phyloP scores from a whole-genome alignment of 2,797 vertebrate genomes.

The Bovichtus diacanthus region DNA sequence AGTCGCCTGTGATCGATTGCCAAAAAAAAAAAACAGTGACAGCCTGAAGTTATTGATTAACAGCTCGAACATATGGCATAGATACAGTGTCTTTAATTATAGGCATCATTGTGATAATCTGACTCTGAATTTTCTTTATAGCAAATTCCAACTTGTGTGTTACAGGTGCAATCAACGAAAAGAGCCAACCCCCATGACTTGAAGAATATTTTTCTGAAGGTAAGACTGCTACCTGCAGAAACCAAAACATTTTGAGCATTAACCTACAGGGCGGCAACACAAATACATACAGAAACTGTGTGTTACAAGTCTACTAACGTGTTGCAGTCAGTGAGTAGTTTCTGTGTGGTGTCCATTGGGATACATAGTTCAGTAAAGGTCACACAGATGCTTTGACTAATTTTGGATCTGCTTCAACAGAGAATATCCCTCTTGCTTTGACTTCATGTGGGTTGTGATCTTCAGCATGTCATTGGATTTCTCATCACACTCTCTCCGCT shows the following conservation, averaged over 20 bases:
- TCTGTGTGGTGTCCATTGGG: constrained; percentile 41
- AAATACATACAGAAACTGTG: not conserved
- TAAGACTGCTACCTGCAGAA: constrained; percentile 78
- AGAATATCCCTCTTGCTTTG: constrained; percentile 51
- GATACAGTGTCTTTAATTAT: not conserved
- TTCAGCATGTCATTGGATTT: constrained; percentile 25
- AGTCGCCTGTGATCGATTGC: constrained; percentile 40
- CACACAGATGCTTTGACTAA: constrained; percentile 77
- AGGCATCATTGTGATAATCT: not conserved
- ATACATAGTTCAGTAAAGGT: constrained; percentile 77
- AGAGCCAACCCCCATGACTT: constrained; percentile 93
- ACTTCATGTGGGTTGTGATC: constrained; percentile 44
- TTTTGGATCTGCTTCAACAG: constrained; percentile 73
- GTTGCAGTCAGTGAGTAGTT: constrained; percentile 7
- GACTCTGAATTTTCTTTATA: constrained; percentile 5
- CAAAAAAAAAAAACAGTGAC: constrained; percentile 37
- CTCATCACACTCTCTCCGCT: not conserved
- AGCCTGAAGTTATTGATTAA: constrained; percentile 34
- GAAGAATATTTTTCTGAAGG: constrained; percentile 93
- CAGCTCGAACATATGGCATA: not conserved
- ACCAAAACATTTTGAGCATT: not conserved
- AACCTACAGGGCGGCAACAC: not conserved
- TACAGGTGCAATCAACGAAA: constrained; percentile 91
- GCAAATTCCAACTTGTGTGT: constrained; percentile 52
- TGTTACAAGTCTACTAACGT: constrained; percentile 9